Base-by-base conservation (phyloP, 53 echinoderm and acorn worm genomes). In the Actinopyga echinites region DNA sequence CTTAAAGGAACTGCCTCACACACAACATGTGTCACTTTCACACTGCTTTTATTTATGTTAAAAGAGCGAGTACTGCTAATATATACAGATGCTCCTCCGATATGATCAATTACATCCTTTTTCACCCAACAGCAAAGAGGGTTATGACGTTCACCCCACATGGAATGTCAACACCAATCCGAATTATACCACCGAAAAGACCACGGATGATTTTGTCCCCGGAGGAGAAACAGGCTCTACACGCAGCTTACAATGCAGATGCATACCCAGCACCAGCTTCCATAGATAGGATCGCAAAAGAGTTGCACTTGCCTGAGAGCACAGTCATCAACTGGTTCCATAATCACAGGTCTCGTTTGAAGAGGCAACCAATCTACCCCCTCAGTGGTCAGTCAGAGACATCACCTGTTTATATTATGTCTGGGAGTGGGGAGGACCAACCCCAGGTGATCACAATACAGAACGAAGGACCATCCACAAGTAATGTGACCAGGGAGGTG, bases 301-400 rank as follows among this genome's bases (percentile, higher is more conserved):
- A 84, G 6, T 87, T 95, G n/a, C 90, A 92, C 20, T 89, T 99
- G 8, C 95, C 94, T 15, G 88, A 88, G 49, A 95, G 94, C 6
- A 99, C 99, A 20, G 93, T 99, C 61, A 92, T 95, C 84, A 99
- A 99, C 87, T 99, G 99, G 99, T 99, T 99, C 80, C 99, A 99
- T 66, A 99, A 99, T 64, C 95, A 99, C 69, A 89, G 99, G 13
- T 99, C 99, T 4, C 86, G 99, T 10, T 88, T 94, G 67, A 99
- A 99, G 84, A 84, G 99, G 4, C 60, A 59, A 37, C 81, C 62
- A 6, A 62, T 80, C 34, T 61, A 24, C 21, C 61, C 60, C 4
- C 6, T 42, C 8, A 6, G 38, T 13, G 53, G 17, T 0, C 34
- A 83, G 13, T 44, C 75, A 13, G 56, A 59, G 10, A 30, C 83